Conservation (phyloP, 2,797 vertebrate species). For the Semaprochilodus insignis region DNA sequence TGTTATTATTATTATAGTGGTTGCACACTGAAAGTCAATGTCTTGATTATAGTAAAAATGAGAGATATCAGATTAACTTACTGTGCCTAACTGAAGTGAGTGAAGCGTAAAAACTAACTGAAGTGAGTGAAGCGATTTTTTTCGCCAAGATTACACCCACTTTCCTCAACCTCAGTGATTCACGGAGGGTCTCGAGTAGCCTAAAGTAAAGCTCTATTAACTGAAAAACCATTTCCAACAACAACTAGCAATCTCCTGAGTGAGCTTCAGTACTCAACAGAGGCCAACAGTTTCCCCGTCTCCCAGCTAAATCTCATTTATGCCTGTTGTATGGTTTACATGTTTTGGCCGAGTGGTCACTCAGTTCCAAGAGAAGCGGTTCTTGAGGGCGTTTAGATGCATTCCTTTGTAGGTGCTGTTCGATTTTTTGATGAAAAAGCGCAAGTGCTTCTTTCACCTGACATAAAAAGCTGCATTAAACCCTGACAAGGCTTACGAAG, state of each 20-base stretch:
- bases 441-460: neutral
- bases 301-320: neutral
- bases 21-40: too few species aligned
- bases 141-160: neutral
- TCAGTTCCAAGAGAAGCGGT: neutral
- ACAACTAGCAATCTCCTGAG: neutral
- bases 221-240: neutral
- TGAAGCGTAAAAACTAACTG: neutral
- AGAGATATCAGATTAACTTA: too few species aligned
- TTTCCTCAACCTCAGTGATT: neutral
- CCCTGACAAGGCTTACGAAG: neutral
- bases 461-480: neutral
- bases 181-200: neutral
- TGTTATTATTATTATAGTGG: too few species aligned
- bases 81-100: neutral
- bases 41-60: too few species aligned
- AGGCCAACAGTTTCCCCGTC: neutral
- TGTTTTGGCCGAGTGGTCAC: neutral
- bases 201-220: constrained; percentile 6
- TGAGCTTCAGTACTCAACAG: neutral
- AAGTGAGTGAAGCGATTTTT: neutral
- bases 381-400: constrained; percentile 4
- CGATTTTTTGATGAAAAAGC: neutral
- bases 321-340: constrained; percentile 6
- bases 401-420: neutral